Percentiles rank a stretch among this genome's conserved stretches.
Conservation (phyloP, 2,797 vertebrate genomes). For the Craterocephalus amniculus region DNA sequence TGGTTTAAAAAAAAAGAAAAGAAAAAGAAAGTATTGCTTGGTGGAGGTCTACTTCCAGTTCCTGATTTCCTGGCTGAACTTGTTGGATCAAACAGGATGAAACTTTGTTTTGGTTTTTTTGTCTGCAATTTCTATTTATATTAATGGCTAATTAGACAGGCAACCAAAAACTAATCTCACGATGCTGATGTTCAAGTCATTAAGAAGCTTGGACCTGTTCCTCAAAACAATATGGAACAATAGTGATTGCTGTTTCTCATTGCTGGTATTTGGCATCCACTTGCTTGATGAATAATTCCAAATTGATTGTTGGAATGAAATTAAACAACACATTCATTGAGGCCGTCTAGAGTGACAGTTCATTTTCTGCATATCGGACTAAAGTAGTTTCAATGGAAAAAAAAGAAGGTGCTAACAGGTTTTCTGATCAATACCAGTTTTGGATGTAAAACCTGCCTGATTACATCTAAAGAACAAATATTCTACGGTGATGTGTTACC, state of each 20-base stretch:
- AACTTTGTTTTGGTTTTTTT: not conserved
- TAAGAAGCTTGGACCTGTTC: constrained; percentile 25
- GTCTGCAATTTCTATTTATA: constrained; percentile 58
- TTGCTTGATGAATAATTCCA: constrained; percentile 23
- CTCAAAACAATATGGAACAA: constrained; percentile 1
- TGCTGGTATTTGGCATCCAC: constrained; percentile 1
- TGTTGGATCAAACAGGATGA: not conserved
- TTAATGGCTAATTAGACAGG: constrained; percentile 60
- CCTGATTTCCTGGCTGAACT: not conserved
- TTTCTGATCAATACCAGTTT: constrained; percentile 35
- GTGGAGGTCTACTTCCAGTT: not conserved
- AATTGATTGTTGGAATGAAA: constrained; percentile 19
- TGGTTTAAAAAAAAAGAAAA: too few species aligned
- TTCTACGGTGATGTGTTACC: constrained; percentile 9
- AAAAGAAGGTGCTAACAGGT: constrained; percentile 2
- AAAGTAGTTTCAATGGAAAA: constrained; percentile 18
- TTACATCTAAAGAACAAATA: constrained; percentile 2
- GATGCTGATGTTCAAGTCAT: constrained; percentile 41
- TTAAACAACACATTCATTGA: constrained; percentile 25
- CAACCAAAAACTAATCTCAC: constrained; percentile 48
- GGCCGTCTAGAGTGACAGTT: not conserved
- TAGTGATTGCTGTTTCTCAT: not conserved
- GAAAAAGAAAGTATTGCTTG: too few species aligned
- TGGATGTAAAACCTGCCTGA: constrained; percentile 17
- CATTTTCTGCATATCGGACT: constrained; percentile 8